These are phyloP conservation scores for Leptothorax acervorum DNA, from an alignment of 2,888 invertebrate genomes.

Conservation along the genomic window DNA sequence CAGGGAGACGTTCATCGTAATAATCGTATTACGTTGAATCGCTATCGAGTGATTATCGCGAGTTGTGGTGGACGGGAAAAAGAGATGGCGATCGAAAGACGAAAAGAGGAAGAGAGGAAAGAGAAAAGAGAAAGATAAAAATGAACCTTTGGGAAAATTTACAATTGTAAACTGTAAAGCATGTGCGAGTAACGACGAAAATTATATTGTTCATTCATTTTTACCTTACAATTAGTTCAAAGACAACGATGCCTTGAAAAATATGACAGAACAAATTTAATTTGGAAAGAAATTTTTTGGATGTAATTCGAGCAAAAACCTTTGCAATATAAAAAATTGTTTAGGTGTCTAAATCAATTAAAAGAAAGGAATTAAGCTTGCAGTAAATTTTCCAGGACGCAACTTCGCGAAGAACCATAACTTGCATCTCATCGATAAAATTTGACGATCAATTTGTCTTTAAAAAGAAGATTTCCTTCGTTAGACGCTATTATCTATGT, in stretches of 20 bases:
- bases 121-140: background rate
- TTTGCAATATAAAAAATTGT: background rate
- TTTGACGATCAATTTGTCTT: background rate
- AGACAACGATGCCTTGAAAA: background rate
- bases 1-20: conserved; percentile 63
- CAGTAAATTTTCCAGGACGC: background rate
- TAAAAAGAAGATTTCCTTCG: background rate
- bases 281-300: background rate
- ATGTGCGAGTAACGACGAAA: conserved; percentile 30
- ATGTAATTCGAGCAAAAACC: background rate
- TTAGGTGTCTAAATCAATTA: background rate
- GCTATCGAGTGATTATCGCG: conserved; percentile 71
- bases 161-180: conserved; percentile 57
- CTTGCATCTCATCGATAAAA: background rate
- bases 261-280: background rate
- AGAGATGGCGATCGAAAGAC: conserved; percentile 7
- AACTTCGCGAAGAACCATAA: background rate
- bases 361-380: background rate
- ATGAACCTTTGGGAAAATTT: conserved; percentile 54
- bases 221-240: conserved; percentile 13
- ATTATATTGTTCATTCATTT: conserved; percentile 61
- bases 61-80: background rate
- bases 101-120: background rate
- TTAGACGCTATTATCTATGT: background rate
- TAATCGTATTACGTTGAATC: background rate